phyloP scores from a whole-genome alignment of 1,140 invertebrate species.

The Drosophila erecta region DNA sequence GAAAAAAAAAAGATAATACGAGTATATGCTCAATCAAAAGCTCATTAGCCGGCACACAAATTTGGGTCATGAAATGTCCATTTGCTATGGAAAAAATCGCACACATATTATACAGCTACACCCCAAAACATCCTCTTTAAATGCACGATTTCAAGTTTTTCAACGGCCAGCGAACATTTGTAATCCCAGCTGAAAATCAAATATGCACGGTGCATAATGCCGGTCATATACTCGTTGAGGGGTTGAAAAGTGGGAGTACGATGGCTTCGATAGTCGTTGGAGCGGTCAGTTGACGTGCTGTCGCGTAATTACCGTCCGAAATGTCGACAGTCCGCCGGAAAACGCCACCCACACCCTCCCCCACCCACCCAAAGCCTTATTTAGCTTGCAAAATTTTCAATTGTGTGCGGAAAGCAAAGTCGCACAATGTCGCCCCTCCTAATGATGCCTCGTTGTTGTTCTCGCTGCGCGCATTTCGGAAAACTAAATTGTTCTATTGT shows the following conservation, averaged over 20 bases:
- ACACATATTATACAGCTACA: slow-evolving; percentile 51
- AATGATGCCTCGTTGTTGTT: slow-evolving; percentile 44
- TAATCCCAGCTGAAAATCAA: slow-evolving; percentile 64
- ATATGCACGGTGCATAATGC: slow-evolving; percentile 34
- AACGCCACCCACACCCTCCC: too few species aligned
- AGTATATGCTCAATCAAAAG: slow-evolving; percentile 40
- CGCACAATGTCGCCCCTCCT: slow-evolving; percentile 36
- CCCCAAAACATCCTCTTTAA: slow-evolving; percentile 35
- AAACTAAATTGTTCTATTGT: slow-evolving; percentile 83
- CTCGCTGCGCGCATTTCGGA: slow-evolving; percentile 63
- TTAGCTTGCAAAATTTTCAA: slow-evolving; percentile 74
- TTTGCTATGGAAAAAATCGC: slow-evolving; percentile 48
- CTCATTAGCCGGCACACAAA: slow-evolving; percentile 50
- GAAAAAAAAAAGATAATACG: slow-evolving; percentile 6
- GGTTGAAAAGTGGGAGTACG: slow-evolving; percentile 1
- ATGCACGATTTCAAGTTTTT: slow-evolving; percentile 40
- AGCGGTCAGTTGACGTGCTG: slow-evolving; percentile 74
- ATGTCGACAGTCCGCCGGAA: slow-evolving; percentile 43
- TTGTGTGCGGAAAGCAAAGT: slow-evolving; percentile 39
- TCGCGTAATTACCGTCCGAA: slow-evolving; percentile 73
- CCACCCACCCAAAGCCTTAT: slow-evolving; percentile 16
- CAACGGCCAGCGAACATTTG: slow-evolving; percentile 31
- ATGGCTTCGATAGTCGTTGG: slow-evolving; percentile 63
- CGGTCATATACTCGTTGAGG: neutral
- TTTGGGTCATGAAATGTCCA: slow-evolving; percentile 71